Base-by-base conservation (phyloP, 2,113 vertebrate genomes). In the Tiliqua scincoides region DNA sequence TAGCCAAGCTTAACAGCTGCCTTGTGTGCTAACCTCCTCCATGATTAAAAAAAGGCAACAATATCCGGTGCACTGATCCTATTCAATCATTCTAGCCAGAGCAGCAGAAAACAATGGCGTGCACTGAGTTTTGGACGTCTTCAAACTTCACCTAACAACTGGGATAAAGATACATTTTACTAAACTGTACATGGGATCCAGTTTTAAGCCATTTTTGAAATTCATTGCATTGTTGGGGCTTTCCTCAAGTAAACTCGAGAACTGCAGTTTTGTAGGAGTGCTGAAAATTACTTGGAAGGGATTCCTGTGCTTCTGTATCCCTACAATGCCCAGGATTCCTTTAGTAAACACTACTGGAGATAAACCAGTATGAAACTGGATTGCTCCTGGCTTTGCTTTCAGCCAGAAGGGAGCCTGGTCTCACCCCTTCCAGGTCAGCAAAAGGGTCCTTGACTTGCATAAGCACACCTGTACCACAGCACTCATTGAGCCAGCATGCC, bases 11-110 rank as follows among this genome's bases (percentile, higher is more conserved):
- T 75, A 62, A 75, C 82, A 75, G 71, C 59, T 84, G 82, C 71
- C 59, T 75, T 75, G 59, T 84, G 72, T 75, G 37, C 82, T 65
- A 48, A 63, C 71, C 82, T 75, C 40, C 57, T 84, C 71, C 32
- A 25, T 75, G 59, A 84, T 84, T 75, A 52, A 63, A 75, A 48
- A 81, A 83, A 84, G 72, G 59, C 82, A 84, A 75, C 82, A 74
- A 84, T 84, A 62, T 84, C 82, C 72, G 30, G 37, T 74, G 74
- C 8, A 8, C 7, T 17, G 30, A 75, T 21, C 27, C 59, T 30
- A 27, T 75, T 63, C 59, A 32, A 37, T 40, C 82, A 25, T 75
- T 84, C 75, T 62, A 65, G 82, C 59, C 71, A 63, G 27, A 75
- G 23, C 82, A 52, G 61, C 27, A 48, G 59, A 75, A 48, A 63